Conservation (phyloP, 2,113 vertebrate species). For the Erythrocebus patas region DNA sequence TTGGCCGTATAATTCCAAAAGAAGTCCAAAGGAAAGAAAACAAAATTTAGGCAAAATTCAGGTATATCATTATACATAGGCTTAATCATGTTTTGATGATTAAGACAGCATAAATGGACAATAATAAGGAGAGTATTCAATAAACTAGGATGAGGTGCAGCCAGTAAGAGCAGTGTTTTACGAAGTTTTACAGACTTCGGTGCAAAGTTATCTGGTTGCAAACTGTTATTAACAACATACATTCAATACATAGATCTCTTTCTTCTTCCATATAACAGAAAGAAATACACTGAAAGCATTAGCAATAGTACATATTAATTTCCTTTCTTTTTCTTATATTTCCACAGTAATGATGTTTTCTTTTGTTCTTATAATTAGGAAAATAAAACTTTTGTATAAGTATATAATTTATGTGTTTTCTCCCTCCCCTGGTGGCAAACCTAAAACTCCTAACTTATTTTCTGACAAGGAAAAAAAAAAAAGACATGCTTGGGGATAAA, state of each 20-base stretch:
- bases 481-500: background rate
- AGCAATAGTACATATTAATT: background rate
- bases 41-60: background rate
- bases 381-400: background rate
- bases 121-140: background rate
- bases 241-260: background rate
- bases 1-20: background rate
- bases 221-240: background rate
- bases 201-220: background rate
- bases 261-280: background rate
- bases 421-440: background rate
- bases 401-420: background rate
- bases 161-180: background rate
- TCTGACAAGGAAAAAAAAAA: background rate
- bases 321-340: background rate
- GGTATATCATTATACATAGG: background rate
- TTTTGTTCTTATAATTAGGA: background rate
- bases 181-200: background rate
- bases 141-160: background rate
- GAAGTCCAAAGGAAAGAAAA: background rate
- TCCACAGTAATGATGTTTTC: background rate
- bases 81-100: background rate
- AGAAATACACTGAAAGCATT: background rate
- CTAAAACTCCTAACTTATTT: slow-evolving; percentile 32
- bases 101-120: background rate